Conservation (phyloP, 1,140 invertebrate species). For the Trachelipus rathkii region DNA sequence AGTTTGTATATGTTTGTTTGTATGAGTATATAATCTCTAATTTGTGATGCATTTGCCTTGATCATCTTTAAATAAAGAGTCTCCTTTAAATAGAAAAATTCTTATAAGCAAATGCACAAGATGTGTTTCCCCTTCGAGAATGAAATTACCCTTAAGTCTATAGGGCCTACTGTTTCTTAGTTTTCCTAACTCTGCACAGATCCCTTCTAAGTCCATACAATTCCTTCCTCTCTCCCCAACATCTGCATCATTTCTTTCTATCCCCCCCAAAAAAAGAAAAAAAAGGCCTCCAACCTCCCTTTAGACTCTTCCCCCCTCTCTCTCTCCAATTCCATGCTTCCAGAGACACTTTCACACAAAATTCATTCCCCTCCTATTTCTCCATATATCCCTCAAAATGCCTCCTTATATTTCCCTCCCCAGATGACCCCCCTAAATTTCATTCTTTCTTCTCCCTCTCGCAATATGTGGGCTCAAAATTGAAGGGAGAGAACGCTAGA, state of each 20-base stretch:
- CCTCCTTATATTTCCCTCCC: no score
- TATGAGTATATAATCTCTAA: background rate
- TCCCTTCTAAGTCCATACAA: background rate
- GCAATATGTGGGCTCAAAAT: slow-evolving; percentile 12
- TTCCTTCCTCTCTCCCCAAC: background rate
- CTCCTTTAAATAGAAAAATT: no score
- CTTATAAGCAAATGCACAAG: background rate
- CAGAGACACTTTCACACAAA: no score
- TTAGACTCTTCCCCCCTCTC: no score
- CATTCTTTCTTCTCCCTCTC: background rate
- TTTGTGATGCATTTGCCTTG: no score
- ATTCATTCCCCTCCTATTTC: background rate
- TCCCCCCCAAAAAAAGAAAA: no score
- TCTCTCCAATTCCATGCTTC: no score
- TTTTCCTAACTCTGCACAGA: no score
- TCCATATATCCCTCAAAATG: no score
- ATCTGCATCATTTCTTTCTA: background rate
- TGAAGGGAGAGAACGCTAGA: background rate
- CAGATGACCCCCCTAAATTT: background rate
- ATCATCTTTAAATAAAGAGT: no score
- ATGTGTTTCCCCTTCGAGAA: background rate
- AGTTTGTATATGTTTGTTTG: background rate
- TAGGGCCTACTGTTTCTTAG: background rate
- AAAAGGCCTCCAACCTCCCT: no score
- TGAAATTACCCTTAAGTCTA: slow-evolving; percentile 10